A percentile compares a stretch with the other conserved stretches of the same genome.
phyloP scores from a whole-genome alignment of 1,140 invertebrate genomes.

The Neocloeon triangulifer region DNA sequence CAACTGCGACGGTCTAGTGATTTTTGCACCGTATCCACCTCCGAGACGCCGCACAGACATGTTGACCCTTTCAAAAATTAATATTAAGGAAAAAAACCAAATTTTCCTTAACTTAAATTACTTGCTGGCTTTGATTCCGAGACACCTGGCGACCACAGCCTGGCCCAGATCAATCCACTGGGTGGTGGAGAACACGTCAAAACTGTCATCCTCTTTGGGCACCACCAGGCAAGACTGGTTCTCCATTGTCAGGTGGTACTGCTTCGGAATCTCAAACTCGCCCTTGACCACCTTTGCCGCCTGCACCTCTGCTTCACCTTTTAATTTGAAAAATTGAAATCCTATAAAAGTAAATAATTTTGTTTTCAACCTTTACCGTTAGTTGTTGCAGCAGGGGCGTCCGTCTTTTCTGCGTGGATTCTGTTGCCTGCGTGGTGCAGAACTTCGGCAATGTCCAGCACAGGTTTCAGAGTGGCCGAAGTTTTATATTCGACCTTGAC shows the following conservation, averaged over 20 bases:
- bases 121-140: too few species aligned
- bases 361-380: too few species aligned
- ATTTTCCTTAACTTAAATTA: too few species aligned
- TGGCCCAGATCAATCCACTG: slow-evolving; percentile 45
- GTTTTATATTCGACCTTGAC: slow-evolving; percentile 39
- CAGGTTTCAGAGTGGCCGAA: slow-evolving; percentile 22
- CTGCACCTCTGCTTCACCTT: too few species aligned
- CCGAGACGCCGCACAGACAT: slow-evolving; percentile 18
- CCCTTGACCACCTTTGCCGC: slow-evolving; percentile 13
- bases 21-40: slow-evolving; percentile 12
- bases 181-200: slow-evolving; percentile 17
- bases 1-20: slow-evolving; percentile 17
- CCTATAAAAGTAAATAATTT: too few species aligned
- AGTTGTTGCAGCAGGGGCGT: too few species aligned
- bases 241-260: slow-evolving; percentile 25
- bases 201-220: slow-evolving; percentile 22
- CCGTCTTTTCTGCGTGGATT: too few species aligned
- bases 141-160: slow-evolving; percentile 26
- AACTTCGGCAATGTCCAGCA: slow-evolving; percentile 37
- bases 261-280: slow-evolving; percentile 16
- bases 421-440: too few species aligned
- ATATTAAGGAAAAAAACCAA: too few species aligned
- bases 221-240: slow-evolving; percentile 17
- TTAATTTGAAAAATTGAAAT: too few species aligned
- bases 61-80: slow-evolving; percentile 27